Evolutionary conservation across 2,113 vertebrate genomes (phyloP).

Genomic region (Gallinago jamesoni): DNA sequence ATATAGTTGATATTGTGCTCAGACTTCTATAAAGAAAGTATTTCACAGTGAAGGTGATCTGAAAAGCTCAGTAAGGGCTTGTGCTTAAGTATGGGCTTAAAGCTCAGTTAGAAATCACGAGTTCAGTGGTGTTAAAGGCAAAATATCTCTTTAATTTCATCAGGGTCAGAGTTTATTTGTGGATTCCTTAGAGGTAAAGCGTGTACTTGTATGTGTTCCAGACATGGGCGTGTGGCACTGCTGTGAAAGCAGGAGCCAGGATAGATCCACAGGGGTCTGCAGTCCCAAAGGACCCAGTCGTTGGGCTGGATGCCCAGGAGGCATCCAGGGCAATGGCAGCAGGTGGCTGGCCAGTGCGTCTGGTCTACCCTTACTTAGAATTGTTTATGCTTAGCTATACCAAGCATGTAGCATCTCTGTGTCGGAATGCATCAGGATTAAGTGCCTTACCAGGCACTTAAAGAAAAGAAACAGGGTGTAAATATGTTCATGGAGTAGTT

Average conservation of each 20-base stretch:
- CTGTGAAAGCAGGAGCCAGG: not conserved
- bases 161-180: not conserved
- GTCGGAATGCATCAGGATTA: not conserved
- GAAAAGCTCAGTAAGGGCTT: not conserved
- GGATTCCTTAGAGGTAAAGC: not conserved
- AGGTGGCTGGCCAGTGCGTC: not conserved
- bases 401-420: not conserved
- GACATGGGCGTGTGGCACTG: fast-evolving
- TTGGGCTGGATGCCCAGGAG: not conserved
- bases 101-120: not conserved
- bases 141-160: not conserved
- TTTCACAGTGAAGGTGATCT: not conserved
- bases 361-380: not conserved
- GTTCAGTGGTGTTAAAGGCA: not conserved
- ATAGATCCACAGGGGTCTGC: not conserved
- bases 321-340: not conserved
- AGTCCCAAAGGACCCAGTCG: fast-evolving
- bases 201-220: not conserved
- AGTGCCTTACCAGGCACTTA: not conserved
- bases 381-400: not conserved
- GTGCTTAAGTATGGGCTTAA: not conserved
- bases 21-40: not conserved
- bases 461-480: not conserved
- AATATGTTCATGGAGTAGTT: not conserved
- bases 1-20: not conserved